Evolutionary conservation across 2,797 vertebrate genomes (phyloP).

Genomic region (Falco peregrinus): DNA sequence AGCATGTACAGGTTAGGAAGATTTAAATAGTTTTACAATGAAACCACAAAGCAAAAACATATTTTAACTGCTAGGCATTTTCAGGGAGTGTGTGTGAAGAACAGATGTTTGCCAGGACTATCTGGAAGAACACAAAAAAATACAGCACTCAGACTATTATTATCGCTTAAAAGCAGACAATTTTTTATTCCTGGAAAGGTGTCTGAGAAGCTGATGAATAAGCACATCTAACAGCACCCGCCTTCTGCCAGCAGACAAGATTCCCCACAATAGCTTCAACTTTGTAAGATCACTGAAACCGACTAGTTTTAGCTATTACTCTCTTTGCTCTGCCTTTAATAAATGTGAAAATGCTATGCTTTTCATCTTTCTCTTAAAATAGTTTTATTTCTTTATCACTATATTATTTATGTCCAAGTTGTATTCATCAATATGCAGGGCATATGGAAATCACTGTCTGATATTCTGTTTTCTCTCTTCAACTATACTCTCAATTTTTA

Average conservation of each 20-base stretch:
- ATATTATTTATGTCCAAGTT: background rate
- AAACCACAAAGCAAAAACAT: background rate
- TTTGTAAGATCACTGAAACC: background rate
- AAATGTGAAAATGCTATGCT: background rate
- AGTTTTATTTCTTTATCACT: background rate
- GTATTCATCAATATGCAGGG: background rate
- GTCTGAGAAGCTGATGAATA: background rate
- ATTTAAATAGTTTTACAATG: background rate
- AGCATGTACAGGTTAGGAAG: background rate
- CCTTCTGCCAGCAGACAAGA: background rate
- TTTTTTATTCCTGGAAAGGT: background rate
- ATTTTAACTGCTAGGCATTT: background rate
- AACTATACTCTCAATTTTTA: background rate
- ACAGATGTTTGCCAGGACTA: background rate
- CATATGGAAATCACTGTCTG: background rate
- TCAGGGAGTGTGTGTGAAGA: background rate
- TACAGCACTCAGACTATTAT: background rate
- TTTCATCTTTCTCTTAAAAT: background rate
- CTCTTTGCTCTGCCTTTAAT: background rate
- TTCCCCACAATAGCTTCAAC: background rate
- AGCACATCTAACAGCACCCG: background rate
- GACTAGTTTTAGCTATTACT: background rate
- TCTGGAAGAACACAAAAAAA: background rate
- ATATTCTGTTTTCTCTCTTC: background rate
- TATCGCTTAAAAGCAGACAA: background rate